phyloP scores from a whole-genome alignment of 1,140 invertebrate genomes.

The Neocloeon triangulifer region DNA sequence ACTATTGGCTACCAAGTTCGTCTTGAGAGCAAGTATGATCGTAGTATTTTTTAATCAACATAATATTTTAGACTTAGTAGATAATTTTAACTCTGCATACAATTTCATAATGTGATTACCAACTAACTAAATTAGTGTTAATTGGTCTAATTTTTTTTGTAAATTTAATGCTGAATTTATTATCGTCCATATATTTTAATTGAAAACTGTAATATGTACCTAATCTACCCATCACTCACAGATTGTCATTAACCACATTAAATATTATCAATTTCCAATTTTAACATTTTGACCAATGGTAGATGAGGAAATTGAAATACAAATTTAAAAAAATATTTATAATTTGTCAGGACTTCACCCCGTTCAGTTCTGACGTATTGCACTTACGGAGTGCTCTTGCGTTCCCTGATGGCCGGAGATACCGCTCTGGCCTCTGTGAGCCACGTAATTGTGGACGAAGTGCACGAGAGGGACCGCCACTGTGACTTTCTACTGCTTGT shows the following conservation, averaged over 20 bases:
- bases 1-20: conserved; percentile 89
- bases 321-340: no score
- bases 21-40: conserved; percentile 36
- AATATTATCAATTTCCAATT: no score
- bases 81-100: neutral
- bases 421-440: conserved; percentile 43
- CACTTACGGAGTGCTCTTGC: conserved; percentile 70
- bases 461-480: conserved; percentile 82
- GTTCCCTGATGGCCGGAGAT: conserved; percentile 61
- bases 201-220: neutral
- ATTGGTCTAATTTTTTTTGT: neutral
- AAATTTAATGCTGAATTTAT: neutral
- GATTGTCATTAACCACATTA: no score
- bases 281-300: no score
- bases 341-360: conserved; percentile 35
- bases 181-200: neutral
- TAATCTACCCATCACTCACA: no score
- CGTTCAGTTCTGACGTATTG: conserved; percentile 75
- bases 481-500: conserved; percentile 81
- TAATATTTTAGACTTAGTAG: conserved; percentile 2
- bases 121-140: neutral
- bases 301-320: no score
- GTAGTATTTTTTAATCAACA: neutral
- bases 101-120: conserved; percentile 4
- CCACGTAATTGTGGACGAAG: conserved; percentile 80